A percentile compares a stretch with the other conserved stretches of the same genome.
Evolutionary conservation across 2,797 vertebrate genomes (phyloP).

Genomic region (Neostethus bicornis): DNA sequence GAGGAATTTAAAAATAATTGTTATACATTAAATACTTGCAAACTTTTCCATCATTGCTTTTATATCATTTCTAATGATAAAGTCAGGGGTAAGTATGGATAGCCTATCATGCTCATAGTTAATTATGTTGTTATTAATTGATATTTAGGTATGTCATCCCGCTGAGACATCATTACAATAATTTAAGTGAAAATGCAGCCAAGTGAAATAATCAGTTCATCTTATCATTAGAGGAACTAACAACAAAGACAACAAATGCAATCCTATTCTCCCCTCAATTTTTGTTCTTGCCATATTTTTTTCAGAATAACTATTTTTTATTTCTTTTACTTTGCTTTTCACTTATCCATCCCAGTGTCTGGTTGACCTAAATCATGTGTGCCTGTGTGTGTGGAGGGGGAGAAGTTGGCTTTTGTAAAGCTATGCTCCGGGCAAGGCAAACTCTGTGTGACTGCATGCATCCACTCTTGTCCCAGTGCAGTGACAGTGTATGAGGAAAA

Average conservation of each 20-base stretch:
- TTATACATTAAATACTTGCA: too few species aligned
- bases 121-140: background rate
- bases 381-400: too few species aligned
- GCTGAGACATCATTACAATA: background rate
- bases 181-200: background rate
- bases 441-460: slow-evolving; percentile 61
- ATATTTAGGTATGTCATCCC: background rate
- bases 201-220: background rate
- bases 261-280: slow-evolving; percentile 21
- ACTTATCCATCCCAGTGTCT: slow-evolving; percentile 62
- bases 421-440: slow-evolving; percentile 70
- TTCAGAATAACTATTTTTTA: slow-evolving; percentile 49
- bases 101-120: background rate
- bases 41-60: too few species aligned
- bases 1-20: too few species aligned
- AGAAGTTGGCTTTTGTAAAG: slow-evolving; percentile 72
- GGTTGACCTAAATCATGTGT: slow-evolving; percentile 79
- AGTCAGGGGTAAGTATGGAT: background rate
- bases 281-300: slow-evolving; percentile 30
- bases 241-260: too few species aligned
- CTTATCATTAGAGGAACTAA: too few species aligned
- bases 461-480: slow-evolving; percentile 64
- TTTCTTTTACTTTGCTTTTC: slow-evolving; percentile 53
- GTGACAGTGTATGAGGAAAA: slow-evolving; percentile 45
- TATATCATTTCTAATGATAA: slow-evolving; percentile 1